phyloP scores from a whole-genome alignment of 2,888 invertebrate genomes.

The Nephrocerus scutellatus region DNA sequence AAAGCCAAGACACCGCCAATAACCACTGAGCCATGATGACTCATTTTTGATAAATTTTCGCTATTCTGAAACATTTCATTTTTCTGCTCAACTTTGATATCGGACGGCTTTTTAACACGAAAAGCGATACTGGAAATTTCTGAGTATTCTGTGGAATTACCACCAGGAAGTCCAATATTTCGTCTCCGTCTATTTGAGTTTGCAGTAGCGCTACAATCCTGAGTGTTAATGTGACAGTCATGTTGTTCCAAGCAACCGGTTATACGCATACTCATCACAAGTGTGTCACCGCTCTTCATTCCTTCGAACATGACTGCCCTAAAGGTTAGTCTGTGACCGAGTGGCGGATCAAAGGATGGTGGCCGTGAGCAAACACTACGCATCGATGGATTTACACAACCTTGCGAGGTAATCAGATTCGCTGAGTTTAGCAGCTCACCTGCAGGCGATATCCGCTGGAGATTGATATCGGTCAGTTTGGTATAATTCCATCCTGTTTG shows the following conservation, averaged over 20 bases:
- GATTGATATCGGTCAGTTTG: slow-evolving; percentile 51
- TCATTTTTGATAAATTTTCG: background rate
- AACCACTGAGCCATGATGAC: slow-evolving; percentile 1
- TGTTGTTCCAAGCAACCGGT: slow-evolving; percentile 51
- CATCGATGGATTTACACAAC: slow-evolving; percentile 50
- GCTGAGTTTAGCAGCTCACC: slow-evolving; percentile 43
- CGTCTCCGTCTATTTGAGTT: slow-evolving; percentile 30
- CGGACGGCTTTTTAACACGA: slow-evolving; percentile 33
- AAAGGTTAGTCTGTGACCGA: slow-evolving; percentile 48
- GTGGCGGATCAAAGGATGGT: slow-evolving; percentile 46
- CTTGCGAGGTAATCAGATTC: slow-evolving; percentile 46
- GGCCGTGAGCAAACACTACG: slow-evolving; percentile 47
- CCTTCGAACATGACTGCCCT: slow-evolving; percentile 56
- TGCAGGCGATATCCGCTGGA: slow-evolving; percentile 39
- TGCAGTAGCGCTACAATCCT: slow-evolving; percentile 30
- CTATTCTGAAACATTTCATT: background rate
- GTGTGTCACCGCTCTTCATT: slow-evolving; percentile 53
- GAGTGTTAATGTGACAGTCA: slow-evolving; percentile 48
- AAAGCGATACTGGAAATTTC: slow-evolving; percentile 41
- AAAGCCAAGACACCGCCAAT: slow-evolving; percentile 1
- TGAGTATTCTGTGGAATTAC: slow-evolving; percentile 33
- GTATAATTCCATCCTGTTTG: slow-evolving; percentile 50
- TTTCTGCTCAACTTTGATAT: background rate
- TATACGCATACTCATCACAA: slow-evolving; percentile 52
- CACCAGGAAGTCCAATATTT: slow-evolving; percentile 9